Evolutionary conservation across 2,113 vertebrate species (phyloP).

Genomic region (Tragulus kanchil): DNA sequence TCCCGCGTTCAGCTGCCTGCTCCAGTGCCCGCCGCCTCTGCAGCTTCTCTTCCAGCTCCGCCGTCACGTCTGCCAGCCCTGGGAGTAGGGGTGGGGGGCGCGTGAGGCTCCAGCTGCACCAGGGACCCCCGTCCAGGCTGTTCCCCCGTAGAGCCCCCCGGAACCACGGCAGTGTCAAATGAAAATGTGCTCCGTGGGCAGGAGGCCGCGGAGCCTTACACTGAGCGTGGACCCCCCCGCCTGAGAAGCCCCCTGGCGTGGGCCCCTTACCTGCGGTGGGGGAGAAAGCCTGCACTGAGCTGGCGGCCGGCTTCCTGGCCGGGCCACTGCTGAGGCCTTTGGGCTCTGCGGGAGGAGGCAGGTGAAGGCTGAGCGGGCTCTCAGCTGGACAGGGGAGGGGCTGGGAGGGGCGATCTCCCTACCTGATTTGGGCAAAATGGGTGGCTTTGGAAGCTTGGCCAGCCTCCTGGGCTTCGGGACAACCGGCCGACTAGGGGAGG

Average conservation of each 20-base stretch:
- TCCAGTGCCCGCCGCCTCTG: slow-evolving; percentile 50
- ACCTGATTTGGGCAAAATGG: slow-evolving; percentile 57
- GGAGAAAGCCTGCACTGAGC: background rate
- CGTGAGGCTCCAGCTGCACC: background rate
- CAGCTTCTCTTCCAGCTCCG: slow-evolving; percentile 88
- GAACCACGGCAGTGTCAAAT: background rate
- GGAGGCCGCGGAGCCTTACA: background rate
- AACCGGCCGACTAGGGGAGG: background rate
- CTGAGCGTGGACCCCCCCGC: accelerated
- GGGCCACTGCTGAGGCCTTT: background rate
- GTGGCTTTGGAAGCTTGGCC: slow-evolving; percentile 23
- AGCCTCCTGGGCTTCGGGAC: background rate
- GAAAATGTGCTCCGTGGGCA: background rate
- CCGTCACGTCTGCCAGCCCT: slow-evolving; percentile 67
- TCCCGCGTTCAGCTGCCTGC: accelerated
- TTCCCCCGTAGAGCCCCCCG: background rate
- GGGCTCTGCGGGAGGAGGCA: slow-evolving; percentile 40
- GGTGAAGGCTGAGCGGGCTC: background rate
- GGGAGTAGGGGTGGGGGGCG: background rate
- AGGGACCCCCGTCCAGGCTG: background rate
- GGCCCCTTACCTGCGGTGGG: slow-evolving; percentile 41
- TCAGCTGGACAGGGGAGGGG: accelerated
- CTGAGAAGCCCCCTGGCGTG: background rate
- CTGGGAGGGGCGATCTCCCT: background rate
- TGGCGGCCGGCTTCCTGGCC: background rate